These are phyloP conservation scores for Ceratina australensis DNA, from an alignment of 1,140 invertebrate species.

Conservation along the genomic window DNA sequence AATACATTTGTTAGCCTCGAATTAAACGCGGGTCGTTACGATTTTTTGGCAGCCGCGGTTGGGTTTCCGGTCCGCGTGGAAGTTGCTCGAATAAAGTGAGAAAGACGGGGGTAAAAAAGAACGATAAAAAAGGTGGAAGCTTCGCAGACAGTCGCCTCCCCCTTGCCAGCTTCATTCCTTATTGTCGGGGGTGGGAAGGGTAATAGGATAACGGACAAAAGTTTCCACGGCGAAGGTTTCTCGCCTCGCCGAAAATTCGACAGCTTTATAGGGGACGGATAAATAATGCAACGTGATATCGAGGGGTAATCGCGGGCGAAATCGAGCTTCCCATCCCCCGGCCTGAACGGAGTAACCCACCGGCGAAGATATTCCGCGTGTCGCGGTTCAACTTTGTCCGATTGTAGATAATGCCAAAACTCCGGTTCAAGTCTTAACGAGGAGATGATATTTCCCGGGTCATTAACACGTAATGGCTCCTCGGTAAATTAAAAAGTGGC, in stretches of 20 bases:
- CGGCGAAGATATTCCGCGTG: not conserved
- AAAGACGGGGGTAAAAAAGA: constrained; percentile 37
- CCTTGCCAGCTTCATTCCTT: constrained; percentile 39
- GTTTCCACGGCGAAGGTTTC: constrained; percentile 51
- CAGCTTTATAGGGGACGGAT: constrained; percentile 55
- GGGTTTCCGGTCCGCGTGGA: constrained; percentile 47
- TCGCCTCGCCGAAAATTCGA: constrained; percentile 56
- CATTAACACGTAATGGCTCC: constrained; percentile 8
- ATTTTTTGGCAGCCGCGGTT: constrained; percentile 58
- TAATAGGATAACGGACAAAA: constrained; percentile 48
- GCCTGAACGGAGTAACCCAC: not conserved
- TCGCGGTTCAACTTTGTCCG: constrained; percentile 16
- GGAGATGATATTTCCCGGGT: constrained; percentile 23
- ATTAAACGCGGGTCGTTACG: constrained; percentile 59
- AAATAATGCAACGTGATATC: constrained; percentile 70
- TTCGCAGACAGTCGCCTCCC: constrained; percentile 46
- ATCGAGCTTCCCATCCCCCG: constrained; percentile 41
- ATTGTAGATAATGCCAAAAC: constrained; percentile 31
- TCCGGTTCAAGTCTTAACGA: constrained; percentile 23
- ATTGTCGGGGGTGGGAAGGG: constrained; percentile 47
- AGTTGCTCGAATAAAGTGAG: constrained; percentile 34
- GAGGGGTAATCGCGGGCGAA: constrained; percentile 63
- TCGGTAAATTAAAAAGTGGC: constrained; percentile 25
- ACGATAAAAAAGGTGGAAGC: constrained; percentile 47
- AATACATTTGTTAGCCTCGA: constrained; percentile 48